These are phyloP conservation scores for Aphelocoma californica DNA, from an alignment of 2,797 vertebrate genomes.

Conservation along the genomic window DNA sequence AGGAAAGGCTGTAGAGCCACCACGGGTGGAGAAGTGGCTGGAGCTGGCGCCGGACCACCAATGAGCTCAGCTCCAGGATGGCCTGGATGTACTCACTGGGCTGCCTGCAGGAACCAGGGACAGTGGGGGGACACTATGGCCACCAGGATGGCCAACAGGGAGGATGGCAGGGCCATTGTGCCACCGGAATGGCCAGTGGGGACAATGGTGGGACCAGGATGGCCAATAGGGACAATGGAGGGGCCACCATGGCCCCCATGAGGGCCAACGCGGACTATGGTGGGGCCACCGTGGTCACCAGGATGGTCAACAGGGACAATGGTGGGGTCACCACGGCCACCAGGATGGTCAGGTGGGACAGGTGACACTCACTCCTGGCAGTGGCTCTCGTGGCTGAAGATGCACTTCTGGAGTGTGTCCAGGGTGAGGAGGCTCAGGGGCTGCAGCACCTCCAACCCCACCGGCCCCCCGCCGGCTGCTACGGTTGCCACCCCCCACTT, in stretches of 20 bases:
- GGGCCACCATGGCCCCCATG: neutral
- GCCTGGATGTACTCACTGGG: constrained; percentile 84
- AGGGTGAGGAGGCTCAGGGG: constrained; percentile 87
- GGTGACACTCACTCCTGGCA: constrained; percentile 84
- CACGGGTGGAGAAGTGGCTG: constrained; percentile 78
- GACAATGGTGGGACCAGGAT: too few relatives aligned
- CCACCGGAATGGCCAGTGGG: neutral
- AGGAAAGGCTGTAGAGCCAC: constrained; percentile 80
- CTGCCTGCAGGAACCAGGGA: constrained; percentile 38
- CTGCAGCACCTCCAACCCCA: constrained; percentile 82
- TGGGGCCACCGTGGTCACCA: neutral
- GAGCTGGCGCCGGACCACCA: constrained; percentile 79
- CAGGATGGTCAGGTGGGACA: neutral
- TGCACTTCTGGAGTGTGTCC: constrained; percentile 87
- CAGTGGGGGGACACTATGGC: neutral
- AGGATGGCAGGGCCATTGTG: rapidly evolving
- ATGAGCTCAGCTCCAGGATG: constrained; percentile 82
- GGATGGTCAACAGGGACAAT: neutral
- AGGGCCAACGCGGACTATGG: too few relatives aligned
- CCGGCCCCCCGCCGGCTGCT: neutral
- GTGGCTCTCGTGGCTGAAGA: constrained; percentile 86
- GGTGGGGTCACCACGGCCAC: neutral
- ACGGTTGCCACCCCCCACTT: constrained; percentile 82
- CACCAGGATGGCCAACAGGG: rapidly evolving
- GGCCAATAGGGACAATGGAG: neutral